Base-by-base conservation (phyloP, 2,113 vertebrate genomes). In the Andinoacara biseriatus region DNA sequence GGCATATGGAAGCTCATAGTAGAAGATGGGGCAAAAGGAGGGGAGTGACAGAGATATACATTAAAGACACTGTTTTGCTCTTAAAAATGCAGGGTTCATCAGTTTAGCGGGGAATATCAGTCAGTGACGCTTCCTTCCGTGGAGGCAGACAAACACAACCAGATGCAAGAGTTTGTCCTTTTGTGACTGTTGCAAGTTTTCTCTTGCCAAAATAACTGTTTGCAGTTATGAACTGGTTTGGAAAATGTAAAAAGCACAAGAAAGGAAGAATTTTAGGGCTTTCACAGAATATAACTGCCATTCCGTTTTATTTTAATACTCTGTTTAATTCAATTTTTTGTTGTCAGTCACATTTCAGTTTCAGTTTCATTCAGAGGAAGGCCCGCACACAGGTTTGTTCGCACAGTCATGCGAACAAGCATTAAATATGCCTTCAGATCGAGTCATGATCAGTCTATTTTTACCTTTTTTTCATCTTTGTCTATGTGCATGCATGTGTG, bases 1-100 rank as follows among this genome's bases (percentile, higher is more conserved):
- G 93, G 95, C 95, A 96, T 96, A 96, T 96, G 95, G 95, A 94
- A 94, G 94, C 95, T 93, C 91, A 91, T 94, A 91, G 94, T 92
- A 90, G 92, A 95, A 91, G 95, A 94, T 90, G 93, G 92, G 87
- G 88, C 91, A 86, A 94, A 90, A 90, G 92, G 90, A 94, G 88
- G 93, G 94, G 91, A 93, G 92, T 94, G 95, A 96, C 94, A 95
- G 91, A 94, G 92, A 95, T 94, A 94, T 95, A 95, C 94, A 95
- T 95, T 95, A 95, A 95, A 95, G 90, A 92, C 90, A 90, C 91
- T 78, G 89, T 90, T 95, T 92, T 94, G 91, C 93, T 95, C 92
- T 94, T 95, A 92, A 91, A 94, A 95, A 95, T 88, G 93, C 94
- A 92, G 93, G 94, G 95, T 95, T 95, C 95, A 95, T 95, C 93